Conservation (phyloP, 2,797 vertebrate genomes). For the Smutsia temminckii region DNA sequence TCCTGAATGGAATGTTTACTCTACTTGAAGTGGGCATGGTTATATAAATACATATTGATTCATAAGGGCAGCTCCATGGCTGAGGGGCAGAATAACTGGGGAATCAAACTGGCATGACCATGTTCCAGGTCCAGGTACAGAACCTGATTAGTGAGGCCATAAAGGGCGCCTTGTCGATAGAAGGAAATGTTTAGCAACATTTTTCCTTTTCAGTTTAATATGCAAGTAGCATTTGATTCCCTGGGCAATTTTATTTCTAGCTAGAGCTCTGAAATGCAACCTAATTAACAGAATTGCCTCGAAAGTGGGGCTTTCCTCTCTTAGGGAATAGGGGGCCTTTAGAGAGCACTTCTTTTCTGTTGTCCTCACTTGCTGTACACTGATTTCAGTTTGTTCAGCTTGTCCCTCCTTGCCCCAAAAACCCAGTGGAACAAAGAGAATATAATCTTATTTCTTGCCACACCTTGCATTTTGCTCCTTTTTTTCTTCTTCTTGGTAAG, state of each 20-base stretch:
- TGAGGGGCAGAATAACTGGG: background rate
- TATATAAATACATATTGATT: background rate
- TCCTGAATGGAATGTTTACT: background rate
- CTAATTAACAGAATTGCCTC: slow-evolving; percentile 77
- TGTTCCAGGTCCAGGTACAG: background rate
- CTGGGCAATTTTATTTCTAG: slow-evolving; percentile 71
- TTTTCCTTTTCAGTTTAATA: slow-evolving; percentile 70
- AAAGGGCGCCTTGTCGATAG: slow-evolving; percentile 44
- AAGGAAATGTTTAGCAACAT: slow-evolving; percentile 67
- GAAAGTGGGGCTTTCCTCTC: slow-evolving; percentile 63
- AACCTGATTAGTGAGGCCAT: background rate
- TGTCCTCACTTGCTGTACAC: slow-evolving; percentile 51
- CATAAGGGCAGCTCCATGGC: background rate
- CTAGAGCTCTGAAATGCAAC: slow-evolving; percentile 75
- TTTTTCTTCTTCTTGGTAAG: slow-evolving; percentile 28
- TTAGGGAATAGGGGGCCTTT: slow-evolving; percentile 49
- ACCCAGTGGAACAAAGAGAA: slow-evolving; percentile 30
- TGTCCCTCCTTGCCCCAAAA: slow-evolving; percentile 48
- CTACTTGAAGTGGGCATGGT: background rate
- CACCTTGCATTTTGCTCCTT: slow-evolving; percentile 49
- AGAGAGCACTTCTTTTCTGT: slow-evolving; percentile 33
- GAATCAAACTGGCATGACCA: background rate
- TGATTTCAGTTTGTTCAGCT: slow-evolving; percentile 66
- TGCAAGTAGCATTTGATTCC: slow-evolving; percentile 78
- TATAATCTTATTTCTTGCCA: slow-evolving; percentile 65